phyloP scores from a whole-genome alignment of 2,113 vertebrate genomes.

The Tonatia bakeri region DNA sequence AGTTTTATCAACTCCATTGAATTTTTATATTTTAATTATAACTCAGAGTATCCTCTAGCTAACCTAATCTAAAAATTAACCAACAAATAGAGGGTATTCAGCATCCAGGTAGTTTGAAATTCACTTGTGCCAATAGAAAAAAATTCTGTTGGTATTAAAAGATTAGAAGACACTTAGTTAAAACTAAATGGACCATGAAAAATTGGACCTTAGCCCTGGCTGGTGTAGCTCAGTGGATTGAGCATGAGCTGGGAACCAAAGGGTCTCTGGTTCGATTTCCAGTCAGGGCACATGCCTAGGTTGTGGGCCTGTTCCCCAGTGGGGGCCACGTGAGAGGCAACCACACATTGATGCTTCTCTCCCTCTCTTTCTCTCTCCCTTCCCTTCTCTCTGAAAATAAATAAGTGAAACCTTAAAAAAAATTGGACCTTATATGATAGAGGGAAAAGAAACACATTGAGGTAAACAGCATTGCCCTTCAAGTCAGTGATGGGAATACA shows the following conservation, averaged over 20 bases:
- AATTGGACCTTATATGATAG: neutral
- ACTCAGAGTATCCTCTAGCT: neutral
- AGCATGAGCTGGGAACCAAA: too few species aligned
- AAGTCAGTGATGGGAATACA: neutral
- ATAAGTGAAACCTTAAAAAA: neutral
- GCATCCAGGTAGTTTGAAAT: conserved; percentile 27
- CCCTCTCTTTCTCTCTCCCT: too few species aligned
- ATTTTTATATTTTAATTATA: conserved; percentile 37
- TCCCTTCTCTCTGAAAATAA: too few species aligned
- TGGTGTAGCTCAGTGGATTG: too few species aligned
- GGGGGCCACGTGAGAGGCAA: too few species aligned
- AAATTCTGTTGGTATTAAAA: neutral
- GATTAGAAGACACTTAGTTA: neutral
- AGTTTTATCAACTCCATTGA: conserved; percentile 6
- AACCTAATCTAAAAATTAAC: conserved; percentile 14
- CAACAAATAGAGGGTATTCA: neutral
- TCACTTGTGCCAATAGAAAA: neutral
- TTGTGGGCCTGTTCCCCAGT: too few species aligned
- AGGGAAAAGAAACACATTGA: neutral
- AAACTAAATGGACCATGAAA: conserved; percentile 41
- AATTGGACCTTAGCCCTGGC: neutral
- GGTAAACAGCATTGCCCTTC: conserved; percentile 10
- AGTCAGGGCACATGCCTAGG: too few species aligned
- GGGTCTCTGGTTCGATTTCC: too few species aligned
- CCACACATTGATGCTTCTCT: too few species aligned